Evolutionary conservation across 2,797 vertebrate species (phyloP).

Genomic region (Rousettus madagascariensis): DNA sequence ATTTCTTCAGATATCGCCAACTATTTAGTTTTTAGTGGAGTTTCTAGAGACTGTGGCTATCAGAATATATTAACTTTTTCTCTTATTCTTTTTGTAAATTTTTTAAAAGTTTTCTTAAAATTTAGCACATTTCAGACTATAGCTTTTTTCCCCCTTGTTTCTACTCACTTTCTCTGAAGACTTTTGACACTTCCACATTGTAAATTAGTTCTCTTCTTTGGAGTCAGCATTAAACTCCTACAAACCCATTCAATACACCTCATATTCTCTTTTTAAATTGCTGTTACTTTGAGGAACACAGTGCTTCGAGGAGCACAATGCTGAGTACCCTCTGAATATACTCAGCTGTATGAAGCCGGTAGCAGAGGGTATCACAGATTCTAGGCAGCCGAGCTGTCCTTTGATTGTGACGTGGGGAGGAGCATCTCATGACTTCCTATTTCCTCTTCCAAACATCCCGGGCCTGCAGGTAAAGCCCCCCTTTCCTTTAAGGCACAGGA

Average conservation of each 20-base stretch:
- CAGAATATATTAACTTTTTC: neutral
- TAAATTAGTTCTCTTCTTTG: neutral
- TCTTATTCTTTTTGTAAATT: neutral
- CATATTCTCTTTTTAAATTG: constrained; percentile 18
- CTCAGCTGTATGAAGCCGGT: neutral
- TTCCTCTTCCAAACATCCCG: neutral
- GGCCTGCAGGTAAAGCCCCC: neutral
- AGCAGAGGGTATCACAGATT: neutral
- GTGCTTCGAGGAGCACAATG: neutral
- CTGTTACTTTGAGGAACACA: neutral
- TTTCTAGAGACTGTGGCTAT: neutral
- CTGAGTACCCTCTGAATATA: neutral
- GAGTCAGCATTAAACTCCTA: neutral
- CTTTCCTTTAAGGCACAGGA: neutral
- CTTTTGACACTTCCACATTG: neutral
- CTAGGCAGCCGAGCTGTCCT: neutral
- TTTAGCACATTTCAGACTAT: neutral
- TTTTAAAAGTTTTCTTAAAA: constrained; percentile 36
- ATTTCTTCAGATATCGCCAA: neutral
- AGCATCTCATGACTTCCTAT: neutral
- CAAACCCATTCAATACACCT: neutral
- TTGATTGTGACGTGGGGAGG: neutral
- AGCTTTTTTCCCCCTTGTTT: constrained; percentile 16
- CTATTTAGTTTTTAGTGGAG: constrained; percentile 19
- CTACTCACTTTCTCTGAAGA: neutral